Conservation (phyloP, 2,888 invertebrate species). For the Monochamus alternatus region DNA sequence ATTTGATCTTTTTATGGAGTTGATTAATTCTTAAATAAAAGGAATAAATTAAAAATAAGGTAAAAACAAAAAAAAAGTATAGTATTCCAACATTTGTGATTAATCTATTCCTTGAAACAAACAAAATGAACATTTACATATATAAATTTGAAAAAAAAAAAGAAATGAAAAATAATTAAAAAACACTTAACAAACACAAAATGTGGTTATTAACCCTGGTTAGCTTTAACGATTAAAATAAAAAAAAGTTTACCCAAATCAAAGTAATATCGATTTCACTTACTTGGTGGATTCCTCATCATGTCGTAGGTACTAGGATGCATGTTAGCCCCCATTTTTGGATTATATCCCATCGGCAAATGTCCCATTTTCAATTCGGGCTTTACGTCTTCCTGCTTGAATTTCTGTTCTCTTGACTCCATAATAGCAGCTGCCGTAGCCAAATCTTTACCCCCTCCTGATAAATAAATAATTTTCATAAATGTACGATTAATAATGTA, state of each 20-base stretch:
- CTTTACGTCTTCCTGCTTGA: conserved; percentile 71
- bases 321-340: conserved; percentile 71
- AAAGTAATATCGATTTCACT: conserved; percentile 48
- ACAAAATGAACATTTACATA: too few relatives aligned
- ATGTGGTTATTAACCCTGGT: too few relatives aligned
- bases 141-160: too few relatives aligned
- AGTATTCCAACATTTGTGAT: too few relatives aligned
- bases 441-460: conserved; percentile 90
- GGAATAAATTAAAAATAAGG: too few relatives aligned
- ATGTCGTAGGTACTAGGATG: conserved; percentile 75
- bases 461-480: conserved; percentile 37
- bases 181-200: too few relatives aligned
- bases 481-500: neutral
- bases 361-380: conserved; percentile 56
- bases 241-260: neutral
- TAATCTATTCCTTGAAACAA: too few relatives aligned
- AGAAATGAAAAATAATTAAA: too few relatives aligned
- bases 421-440: conserved; percentile 84
- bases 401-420: conserved; percentile 62
- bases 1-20: too few relatives aligned
- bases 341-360: conserved; percentile 62
- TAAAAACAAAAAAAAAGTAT: too few relatives aligned
- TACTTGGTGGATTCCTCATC: conserved; percentile 71
- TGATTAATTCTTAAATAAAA: too few relatives aligned
- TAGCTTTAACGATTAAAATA: too few relatives aligned